These are phyloP conservation scores for Arvicanthis niloticus DNA, from an alignment of 2,113 vertebrate species.

Conservation along the genomic window DNA sequence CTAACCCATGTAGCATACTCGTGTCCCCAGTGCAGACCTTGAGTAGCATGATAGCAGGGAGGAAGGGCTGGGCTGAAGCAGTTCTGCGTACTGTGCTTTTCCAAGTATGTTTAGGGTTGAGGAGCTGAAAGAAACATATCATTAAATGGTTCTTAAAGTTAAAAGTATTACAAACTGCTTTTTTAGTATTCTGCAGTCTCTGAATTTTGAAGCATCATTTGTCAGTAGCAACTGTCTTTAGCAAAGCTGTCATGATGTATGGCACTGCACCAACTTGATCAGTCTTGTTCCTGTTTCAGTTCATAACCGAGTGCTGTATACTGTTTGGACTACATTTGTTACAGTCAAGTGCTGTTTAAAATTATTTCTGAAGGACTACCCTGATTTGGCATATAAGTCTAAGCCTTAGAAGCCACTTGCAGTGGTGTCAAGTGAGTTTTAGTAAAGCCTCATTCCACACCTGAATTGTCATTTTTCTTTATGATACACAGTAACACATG, in stretches of 20 bases:
- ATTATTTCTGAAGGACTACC: not conserved
- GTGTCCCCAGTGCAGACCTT: not conserved
- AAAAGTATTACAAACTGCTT: not conserved
- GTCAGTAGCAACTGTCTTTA: not conserved
- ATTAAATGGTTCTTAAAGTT: not conserved
- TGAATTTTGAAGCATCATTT: not conserved
- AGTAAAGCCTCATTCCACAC: not conserved
- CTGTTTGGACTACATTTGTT: not conserved
- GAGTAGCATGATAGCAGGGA: not conserved
- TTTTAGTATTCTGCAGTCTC: not conserved
- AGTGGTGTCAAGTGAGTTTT: slow-evolving; percentile 25
- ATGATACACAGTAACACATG: not conserved
- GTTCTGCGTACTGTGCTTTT: not conserved
- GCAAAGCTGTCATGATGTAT: not conserved
- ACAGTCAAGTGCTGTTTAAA: not conserved
- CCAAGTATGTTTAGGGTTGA: not conserved
- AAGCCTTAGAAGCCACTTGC: not conserved
- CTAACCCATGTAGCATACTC: too few species aligned
- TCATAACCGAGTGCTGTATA: not conserved
- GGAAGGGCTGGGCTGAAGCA: not conserved
- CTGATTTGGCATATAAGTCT: not conserved
- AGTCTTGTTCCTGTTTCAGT: not conserved
- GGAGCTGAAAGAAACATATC: not conserved
- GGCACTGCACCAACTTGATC: not conserved
- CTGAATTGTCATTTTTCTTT: slow-evolving; percentile 6